A percentile compares a stretch with the other conserved stretches of the same genome.
phyloP scores from a whole-genome alignment of 1,140 invertebrate species.

The Drosophila bocqueti region DNA sequence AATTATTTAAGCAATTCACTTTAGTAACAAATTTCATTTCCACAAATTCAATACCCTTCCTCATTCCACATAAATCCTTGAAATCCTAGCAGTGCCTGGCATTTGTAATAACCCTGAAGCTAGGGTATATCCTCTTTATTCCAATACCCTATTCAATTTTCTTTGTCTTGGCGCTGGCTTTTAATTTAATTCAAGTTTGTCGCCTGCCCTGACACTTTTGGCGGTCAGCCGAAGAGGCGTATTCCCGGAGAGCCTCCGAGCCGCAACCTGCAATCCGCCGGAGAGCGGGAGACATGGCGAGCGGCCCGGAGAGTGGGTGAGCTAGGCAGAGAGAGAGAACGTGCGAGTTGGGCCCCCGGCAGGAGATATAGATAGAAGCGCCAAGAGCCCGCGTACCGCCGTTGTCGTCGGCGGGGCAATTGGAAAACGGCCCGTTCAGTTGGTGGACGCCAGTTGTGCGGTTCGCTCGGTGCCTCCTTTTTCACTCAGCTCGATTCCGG shows the following conservation, averaged over 20 bases:
- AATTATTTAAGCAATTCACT: too few relatives aligned
- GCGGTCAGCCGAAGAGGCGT: constrained; percentile 49
- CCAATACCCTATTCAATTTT: constrained; percentile 30
- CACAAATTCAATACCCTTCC: not conserved
- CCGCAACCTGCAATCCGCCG: constrained; percentile 36
- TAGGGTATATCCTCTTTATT: constrained; percentile 35
- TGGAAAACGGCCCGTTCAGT: constrained; percentile 67
- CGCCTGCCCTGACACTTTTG: constrained; percentile 69
- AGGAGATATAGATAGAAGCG: constrained; percentile 66
- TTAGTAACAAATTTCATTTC: too few relatives aligned
- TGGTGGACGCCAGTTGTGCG: constrained; percentile 68
- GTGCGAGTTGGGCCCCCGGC: constrained; percentile 22
- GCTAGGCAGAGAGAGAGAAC: constrained; percentile 18
- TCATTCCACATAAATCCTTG: not conserved
- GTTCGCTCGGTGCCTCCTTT: constrained; percentile 72
- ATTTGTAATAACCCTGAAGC: not conserved
- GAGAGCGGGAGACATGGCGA: constrained; percentile 28
- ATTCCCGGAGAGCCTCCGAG: constrained; percentile 13
- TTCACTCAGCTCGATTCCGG: constrained; percentile 6
- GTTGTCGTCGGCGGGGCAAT: constrained; percentile 33
- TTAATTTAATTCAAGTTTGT: constrained; percentile 83
- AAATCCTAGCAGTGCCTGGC: not conserved
- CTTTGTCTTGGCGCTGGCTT: constrained; percentile 44
- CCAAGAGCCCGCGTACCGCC: constrained; percentile 37
- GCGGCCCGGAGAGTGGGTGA: constrained; percentile 30